Percentiles rank a stretch among this genome's conserved stretches.
phyloP scores from a whole-genome alignment of 2,888 invertebrate genomes.

The Thera obeliscata region DNA sequence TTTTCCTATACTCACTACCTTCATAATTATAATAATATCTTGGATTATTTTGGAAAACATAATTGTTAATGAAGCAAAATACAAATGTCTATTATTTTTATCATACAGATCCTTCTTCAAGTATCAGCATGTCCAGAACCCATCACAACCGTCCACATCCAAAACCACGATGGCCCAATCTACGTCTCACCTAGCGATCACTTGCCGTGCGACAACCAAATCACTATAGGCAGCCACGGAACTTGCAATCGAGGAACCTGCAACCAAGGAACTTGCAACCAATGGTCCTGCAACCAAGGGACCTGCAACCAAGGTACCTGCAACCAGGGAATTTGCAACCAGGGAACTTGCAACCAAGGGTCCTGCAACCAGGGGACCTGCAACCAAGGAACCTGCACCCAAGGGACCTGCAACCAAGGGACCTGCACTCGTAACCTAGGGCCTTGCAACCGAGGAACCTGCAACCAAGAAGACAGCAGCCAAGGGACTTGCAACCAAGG shows the following conservation, averaged over 20 bases:
- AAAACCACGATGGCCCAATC: conserved; percentile 64
- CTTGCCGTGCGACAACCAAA: conserved; percentile 17
- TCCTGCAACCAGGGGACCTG: conserved; percentile 17
- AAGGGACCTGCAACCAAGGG: conserved; percentile 27
- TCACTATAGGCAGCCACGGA: conserved; percentile 18
- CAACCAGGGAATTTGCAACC: conserved; percentile 21
- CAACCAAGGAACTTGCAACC: background rate
- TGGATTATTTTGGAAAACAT: background rate
- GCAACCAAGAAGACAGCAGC: conserved; percentile 13
- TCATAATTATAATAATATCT: no score
- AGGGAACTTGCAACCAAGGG: background rate
- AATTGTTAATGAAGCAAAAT: background rate
- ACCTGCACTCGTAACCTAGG: background rate
- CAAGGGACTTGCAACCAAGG: background rate
- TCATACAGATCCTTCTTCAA: conserved; percentile 14
- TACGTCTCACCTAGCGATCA: conserved; percentile 41
- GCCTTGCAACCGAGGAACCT: background rate
- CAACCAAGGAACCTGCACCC: conserved; percentile 1
- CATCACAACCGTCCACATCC: conserved; percentile 56
- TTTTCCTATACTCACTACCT: no score
- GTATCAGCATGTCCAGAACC: conserved; percentile 48
- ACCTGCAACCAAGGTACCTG: background rate
- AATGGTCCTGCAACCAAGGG: conserved; percentile 12
- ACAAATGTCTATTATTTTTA: background rate
- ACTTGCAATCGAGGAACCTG: background rate